These are phyloP conservation scores for Lordiphosa collinella DNA, from an alignment of 1,140 invertebrate species.

Conservation along the genomic window DNA sequence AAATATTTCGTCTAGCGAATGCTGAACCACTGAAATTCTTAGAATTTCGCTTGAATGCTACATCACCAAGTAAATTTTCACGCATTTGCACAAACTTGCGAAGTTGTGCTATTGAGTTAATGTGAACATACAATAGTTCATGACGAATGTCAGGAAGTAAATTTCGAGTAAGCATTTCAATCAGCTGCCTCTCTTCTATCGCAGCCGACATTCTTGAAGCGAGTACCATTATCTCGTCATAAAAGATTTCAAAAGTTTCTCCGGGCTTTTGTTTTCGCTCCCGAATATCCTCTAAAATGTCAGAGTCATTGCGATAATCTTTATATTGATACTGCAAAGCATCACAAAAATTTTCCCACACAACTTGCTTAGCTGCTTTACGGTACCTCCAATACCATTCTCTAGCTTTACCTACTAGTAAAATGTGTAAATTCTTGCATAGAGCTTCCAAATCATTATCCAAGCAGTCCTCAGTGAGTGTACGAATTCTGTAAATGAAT, in stretches of 20 bases:
- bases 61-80: neutral
- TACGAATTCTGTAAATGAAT: neutral
- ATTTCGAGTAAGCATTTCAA: neutral
- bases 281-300: too few relatives aligned
- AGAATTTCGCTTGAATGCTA: neutral
- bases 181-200: too few relatives aligned
- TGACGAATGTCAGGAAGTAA: neutral
- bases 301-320: too few relatives aligned
- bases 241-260: too few relatives aligned
- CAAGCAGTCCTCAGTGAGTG: neutral
- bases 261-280: too few relatives aligned
- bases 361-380: neutral
- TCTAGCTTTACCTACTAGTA: neutral
- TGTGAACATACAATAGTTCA: neutral
- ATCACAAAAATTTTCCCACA: neutral
- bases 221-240: too few relatives aligned
- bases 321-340: too few relatives aligned
- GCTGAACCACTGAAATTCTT: neutral
- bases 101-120: neutral
- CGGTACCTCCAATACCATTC: conserved; percentile 3
- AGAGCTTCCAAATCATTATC: neutral
- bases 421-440: neutral
- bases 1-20: neutral
- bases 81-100: neutral
- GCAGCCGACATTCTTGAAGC: neutral